Percentiles rank a stretch among this genome's conserved stretches.
These are phyloP conservation scores for Trichonephila clavata DNA, from an alignment of 1,140 invertebrate genomes.

Conservation along the genomic window DNA sequence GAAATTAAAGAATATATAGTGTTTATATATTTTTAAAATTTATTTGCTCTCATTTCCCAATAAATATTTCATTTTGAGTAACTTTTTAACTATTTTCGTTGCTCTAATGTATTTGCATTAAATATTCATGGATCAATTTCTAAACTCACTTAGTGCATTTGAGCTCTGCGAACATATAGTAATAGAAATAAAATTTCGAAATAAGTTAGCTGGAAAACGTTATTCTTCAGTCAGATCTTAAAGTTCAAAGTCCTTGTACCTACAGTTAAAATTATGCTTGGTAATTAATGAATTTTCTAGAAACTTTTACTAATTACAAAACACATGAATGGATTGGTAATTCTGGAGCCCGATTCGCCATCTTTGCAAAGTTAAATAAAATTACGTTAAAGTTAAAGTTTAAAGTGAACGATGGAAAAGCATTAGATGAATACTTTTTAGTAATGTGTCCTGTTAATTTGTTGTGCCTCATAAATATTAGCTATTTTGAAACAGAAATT, in stretches of 20 bases:
- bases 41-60: no score
- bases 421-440: neutral
- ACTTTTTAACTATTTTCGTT: no score
- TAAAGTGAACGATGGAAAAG: neutral
- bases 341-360: neutral
- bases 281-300: neutral
- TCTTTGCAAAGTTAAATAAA: slow-evolving; percentile 8
- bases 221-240: neutral
- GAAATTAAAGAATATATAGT: no score
- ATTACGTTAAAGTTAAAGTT: neutral
- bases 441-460: neutral
- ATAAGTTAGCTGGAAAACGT: neutral
- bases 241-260: neutral
- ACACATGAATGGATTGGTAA: slow-evolving; percentile 16
- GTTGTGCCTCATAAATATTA: neutral
- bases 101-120: no score
- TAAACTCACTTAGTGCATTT: no score
- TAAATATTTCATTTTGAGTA: no score
- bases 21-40: no score
- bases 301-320: neutral
- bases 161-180: no score
- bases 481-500: neutral
- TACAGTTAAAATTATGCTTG: neutral
- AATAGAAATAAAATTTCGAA: no score
- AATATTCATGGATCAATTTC: no score